A percentile compares a stretch with the other conserved stretches of the same genome.
phyloP scores from a whole-genome alignment of 1,140 invertebrate genomes.

The Listronotus bonariensis region DNA sequence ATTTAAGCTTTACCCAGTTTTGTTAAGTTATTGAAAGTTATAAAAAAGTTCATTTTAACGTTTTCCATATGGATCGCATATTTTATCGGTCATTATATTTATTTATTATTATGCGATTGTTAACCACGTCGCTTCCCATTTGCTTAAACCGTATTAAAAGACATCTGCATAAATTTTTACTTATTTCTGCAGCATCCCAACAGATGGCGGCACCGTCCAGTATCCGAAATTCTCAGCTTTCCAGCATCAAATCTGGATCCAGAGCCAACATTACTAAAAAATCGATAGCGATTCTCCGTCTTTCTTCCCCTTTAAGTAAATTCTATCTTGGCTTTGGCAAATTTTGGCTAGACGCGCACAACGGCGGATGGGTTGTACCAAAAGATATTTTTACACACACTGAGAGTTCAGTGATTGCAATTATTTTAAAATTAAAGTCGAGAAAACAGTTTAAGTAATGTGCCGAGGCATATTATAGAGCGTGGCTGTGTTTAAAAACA shows the following conservation, averaged over 20 bases:
- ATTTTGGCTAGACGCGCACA: slow-evolving; percentile 34
- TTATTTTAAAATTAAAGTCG: slow-evolving; percentile 19
- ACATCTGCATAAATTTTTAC: no score
- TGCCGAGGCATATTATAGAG: slow-evolving; percentile 4
- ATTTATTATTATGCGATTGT: no score
- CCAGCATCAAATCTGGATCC: slow-evolving; percentile 34
- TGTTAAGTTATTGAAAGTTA: no score
- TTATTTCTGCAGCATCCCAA: background rate
- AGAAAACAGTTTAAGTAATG: slow-evolving; percentile 3
- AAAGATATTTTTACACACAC: slow-evolving; percentile 29
- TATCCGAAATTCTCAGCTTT: slow-evolving; percentile 8
- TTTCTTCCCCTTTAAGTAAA: slow-evolving; percentile 11
- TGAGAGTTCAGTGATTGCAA: slow-evolving; percentile 8
- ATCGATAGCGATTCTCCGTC: slow-evolving; percentile 32
- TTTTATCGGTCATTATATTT: no score
- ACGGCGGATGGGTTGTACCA: slow-evolving; percentile 37
- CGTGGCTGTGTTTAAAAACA: slow-evolving; percentile 11
- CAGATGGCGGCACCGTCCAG: slow-evolving; percentile 10
- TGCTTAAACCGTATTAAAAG: no score
- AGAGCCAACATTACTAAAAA: slow-evolving; percentile 24
- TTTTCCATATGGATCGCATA: no score
- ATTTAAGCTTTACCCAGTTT: no score
- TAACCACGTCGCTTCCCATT: no score
- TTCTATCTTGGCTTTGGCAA: slow-evolving; percentile 12
- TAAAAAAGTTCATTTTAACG: no score